phyloP scores from a whole-genome alignment of 1,140 invertebrate species.

The Eriosoma lanigerum region DNA sequence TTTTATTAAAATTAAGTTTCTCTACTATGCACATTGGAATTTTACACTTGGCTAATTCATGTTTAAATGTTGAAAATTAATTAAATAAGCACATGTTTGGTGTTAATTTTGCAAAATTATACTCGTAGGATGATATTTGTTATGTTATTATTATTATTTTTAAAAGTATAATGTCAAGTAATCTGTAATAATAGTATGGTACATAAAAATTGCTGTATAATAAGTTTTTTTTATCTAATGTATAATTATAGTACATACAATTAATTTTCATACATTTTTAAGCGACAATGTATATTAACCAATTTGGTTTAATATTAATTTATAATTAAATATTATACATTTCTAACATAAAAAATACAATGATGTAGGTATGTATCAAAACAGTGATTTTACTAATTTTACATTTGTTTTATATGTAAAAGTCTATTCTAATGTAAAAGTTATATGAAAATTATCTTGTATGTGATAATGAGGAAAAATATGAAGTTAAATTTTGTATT shows the following conservation, averaged over 20 bases:
- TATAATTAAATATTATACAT: slow-evolving; percentile 10
- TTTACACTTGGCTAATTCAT: not conserved
- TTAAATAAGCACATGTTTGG: not conserved
- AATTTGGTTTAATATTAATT: slow-evolving; percentile 29
- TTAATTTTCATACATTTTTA: not conserved
- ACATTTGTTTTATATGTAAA: slow-evolving; percentile 8
- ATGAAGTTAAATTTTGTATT: slow-evolving; percentile 28
- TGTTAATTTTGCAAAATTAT: not conserved
- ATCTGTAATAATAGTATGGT: slow-evolving; percentile 1
- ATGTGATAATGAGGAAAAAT: slow-evolving; percentile 18
- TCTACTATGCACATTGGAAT: slow-evolving; percentile 10
- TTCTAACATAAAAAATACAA: not conserved
- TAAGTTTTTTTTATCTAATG: slow-evolving; percentile 12
- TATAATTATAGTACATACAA: not conserved
- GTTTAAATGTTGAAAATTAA: not conserved
- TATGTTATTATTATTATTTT: slow-evolving; percentile 3
- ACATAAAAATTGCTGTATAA: not conserved
- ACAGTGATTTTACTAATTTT: slow-evolving; percentile 23
- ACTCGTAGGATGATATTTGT: not conserved
- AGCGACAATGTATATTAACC: slow-evolving; percentile 14
- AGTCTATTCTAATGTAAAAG: slow-evolving; percentile 12
- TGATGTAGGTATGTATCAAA: not conserved
- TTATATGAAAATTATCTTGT: slow-evolving; percentile 22
- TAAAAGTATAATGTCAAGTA: not conserved
- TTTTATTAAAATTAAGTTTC: slow-evolving; percentile 21